Base-by-base conservation (phyloP, 2,113 vertebrate species). In the Microtus oregoni region DNA sequence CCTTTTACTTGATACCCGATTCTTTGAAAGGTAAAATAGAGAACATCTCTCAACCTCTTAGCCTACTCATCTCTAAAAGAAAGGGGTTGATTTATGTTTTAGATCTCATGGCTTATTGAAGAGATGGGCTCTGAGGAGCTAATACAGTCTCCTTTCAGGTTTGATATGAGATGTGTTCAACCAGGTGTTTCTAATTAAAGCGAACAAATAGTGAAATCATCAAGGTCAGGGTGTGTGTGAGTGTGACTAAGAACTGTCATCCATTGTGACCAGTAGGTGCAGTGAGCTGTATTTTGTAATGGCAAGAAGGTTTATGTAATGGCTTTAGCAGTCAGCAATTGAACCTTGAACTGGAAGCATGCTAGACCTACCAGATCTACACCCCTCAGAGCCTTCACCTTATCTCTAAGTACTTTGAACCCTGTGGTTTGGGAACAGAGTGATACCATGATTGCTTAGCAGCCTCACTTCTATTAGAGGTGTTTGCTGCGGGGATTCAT, bases 31-130 rank as follows among this genome's bases (percentile, higher is more conserved):
- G 38, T 67, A 58, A 35, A 44, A 26, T 55, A 87, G 52, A 24
- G 52, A n/a, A 12, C 19, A 22, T 8, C 9, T 81, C 52, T 81
- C 52, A 81, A 22, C 47, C 47, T 72, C 30, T 78, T 55, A 47
- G 82, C 86, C 65, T 92, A 63, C 63, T 96, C 32, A 35, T 81
- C 19, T 93, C 47, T 24, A 26, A 87, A 76, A 76, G 82, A 72
- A 68, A 92, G 52, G 44, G 4, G 5, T 88, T 72, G 81, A 90
- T 83, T 58, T 72, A 30, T 78, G 52, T 90, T 70, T 94, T 92
- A 26, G 22, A 86, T 61, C 58, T 52, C 70, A n/a, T 78, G 70
- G 1, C 67, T 3, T 91, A 20, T 83, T 88, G 19, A 72, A 85
- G 24, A 94, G 76, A 11, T 91, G 82, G 35, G 19, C 22, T 83